Percentiles rank a stretch among this genome's conserved stretches.
Conservation (phyloP, 2,888 invertebrate species). For the Pristionchus mayeri region DNA sequence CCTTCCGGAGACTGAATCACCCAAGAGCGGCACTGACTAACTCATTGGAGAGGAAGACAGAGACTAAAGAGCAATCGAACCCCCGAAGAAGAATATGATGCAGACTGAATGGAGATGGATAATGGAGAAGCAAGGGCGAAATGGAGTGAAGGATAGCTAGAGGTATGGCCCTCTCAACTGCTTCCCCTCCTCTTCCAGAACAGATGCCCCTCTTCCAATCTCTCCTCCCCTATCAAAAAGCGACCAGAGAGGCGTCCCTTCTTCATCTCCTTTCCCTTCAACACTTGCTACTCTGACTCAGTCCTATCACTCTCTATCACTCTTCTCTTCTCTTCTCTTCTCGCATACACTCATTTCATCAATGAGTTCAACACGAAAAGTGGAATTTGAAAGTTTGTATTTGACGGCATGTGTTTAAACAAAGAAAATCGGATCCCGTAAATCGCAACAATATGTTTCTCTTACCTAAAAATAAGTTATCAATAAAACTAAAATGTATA, state of each 20-base stretch:
- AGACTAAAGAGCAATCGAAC: not conserved
- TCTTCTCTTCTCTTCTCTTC: constrained; percentile 22
- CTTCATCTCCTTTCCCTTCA: constrained; percentile 29
- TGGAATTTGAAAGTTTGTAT: not conserved
- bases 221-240: constrained; percentile 38
- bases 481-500: not conserved
- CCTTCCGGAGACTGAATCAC: constrained; percentile 33
- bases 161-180: not conserved
- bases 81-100: not conserved
- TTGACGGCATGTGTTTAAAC: not conserved
- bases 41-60: not conserved
- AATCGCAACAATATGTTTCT: not conserved
- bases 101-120: not conserved
- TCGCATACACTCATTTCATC: constrained; percentile 10
- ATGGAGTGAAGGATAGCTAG: not conserved
- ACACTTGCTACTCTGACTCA: constrained; percentile 30
- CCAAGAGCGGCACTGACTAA: constrained; percentile 5
- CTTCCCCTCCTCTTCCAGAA: constrained; percentile 30
- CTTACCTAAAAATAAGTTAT: not conserved
- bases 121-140: not conserved
- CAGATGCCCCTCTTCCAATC: constrained; percentile 40
- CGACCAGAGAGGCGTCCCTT: constrained; percentile 9
- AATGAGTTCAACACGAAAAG: not conserved
- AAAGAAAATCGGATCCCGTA: constrained; percentile 4
- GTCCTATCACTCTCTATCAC: constrained; percentile 36